Conservation (phyloP, 2,888 invertebrate species). For the Limnephilus lunatus region DNA sequence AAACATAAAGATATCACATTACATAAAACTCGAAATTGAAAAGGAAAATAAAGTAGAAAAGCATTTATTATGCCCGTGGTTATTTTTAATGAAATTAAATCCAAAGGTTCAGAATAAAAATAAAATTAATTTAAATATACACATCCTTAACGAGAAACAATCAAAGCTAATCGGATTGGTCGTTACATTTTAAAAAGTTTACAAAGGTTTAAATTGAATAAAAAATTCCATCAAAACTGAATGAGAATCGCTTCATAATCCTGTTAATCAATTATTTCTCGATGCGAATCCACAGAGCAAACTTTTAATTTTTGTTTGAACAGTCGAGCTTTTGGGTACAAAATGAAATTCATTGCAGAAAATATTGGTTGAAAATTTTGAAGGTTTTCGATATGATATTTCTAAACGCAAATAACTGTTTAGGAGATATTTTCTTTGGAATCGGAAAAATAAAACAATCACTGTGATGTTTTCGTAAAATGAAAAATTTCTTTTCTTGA, state of each 20-base stretch:
- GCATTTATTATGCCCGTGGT: not conserved
- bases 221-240: not conserved
- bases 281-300: not conserved
- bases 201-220: not conserved
- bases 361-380: not conserved
- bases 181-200: not conserved
- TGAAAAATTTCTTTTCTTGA: not conserved
- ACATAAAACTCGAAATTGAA: not conserved
- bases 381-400: not conserved
- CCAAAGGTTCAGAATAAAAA: not conserved
- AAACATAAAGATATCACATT: not conserved
- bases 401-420: not conserved
- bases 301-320: not conserved
- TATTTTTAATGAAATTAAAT: not conserved
- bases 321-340: not conserved
- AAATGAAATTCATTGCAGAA: not conserved
- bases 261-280: not conserved
- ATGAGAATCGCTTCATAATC: not conserved
- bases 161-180: not conserved
- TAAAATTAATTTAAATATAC: not conserved
- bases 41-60: not conserved
- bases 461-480: not conserved
- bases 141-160: not conserved
- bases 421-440: not conserved
- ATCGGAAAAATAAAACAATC: not conserved